phyloP scores from a whole-genome alignment of 2,113 vertebrate species.

The Malurus melanocephalus region DNA sequence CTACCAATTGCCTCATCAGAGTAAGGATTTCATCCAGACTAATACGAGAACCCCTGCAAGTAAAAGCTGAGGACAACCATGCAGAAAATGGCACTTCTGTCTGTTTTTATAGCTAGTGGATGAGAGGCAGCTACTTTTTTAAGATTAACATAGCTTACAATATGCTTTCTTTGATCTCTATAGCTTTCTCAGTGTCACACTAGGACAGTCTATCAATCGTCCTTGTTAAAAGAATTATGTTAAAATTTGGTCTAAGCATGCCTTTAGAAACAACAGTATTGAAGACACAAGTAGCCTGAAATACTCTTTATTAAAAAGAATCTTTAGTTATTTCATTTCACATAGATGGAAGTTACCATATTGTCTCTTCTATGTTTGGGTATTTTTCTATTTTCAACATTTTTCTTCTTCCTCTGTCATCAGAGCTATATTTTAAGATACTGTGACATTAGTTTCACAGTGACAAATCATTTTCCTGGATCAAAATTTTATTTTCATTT shows the following conservation, averaged over 20 bases:
- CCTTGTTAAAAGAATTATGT: neutral
- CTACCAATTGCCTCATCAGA: neutral
- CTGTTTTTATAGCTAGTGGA: neutral
- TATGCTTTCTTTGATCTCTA: neutral
- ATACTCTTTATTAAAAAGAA: neutral
- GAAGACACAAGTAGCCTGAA: neutral
- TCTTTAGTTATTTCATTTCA: neutral
- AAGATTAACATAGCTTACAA: neutral
- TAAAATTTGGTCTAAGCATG: neutral
- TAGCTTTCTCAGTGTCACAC: neutral
- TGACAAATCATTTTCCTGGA: rapidly evolving
- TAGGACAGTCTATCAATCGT: neutral
- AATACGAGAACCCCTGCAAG: neutral
- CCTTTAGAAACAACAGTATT: neutral
- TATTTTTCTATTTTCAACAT: neutral
- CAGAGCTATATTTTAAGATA: neutral
- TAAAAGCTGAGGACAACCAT: neutral
- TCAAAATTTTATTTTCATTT: neutral
- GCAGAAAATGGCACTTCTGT: neutral
- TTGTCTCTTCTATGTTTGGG: neutral
- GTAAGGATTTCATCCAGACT: neutral
- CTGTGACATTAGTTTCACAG: neutral
- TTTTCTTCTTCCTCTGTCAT: neutral
- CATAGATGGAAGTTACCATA: neutral
- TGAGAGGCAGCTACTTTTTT: neutral